These are phyloP conservation scores for Telmatherina bonti DNA, from an alignment of 2,797 vertebrate species.

Conservation along the genomic window DNA sequence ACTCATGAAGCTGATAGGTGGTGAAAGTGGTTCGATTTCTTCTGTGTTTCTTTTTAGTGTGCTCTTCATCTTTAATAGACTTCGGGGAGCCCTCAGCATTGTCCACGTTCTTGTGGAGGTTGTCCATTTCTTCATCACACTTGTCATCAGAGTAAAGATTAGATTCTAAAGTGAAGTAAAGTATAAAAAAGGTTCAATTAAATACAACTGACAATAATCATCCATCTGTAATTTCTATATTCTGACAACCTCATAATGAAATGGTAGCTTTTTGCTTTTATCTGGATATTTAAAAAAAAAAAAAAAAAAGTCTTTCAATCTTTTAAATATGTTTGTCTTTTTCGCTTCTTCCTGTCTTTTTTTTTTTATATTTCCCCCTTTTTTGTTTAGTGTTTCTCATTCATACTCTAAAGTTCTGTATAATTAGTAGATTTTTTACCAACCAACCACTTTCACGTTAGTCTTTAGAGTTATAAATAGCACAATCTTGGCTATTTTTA, in stretches of 20 bases:
- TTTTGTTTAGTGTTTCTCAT: too few relatives aligned
- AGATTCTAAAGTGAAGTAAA: constrained; percentile 67
- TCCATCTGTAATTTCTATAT: neutral
- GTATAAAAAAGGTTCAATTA: neutral
- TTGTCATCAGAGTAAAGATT: constrained; percentile 86
- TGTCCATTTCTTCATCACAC: constrained; percentile 81
- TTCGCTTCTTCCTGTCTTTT: too few relatives aligned
- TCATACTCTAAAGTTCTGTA: neutral
- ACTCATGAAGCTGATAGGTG: constrained; percentile 93
- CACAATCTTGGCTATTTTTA: constrained; percentile 1
- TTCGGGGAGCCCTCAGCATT: constrained; percentile 78
- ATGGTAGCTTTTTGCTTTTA: neutral
- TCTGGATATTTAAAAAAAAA: neutral
- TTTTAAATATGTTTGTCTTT: too few relatives aligned
- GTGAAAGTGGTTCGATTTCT: constrained; percentile 93
- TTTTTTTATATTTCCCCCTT: too few relatives aligned
- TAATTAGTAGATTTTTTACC: neutral
- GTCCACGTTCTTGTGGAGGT: constrained; percentile 77
- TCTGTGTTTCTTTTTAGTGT: constrained; percentile 90
- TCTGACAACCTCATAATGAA: neutral
- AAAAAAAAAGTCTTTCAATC: neutral
- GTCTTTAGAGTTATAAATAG: neutral
- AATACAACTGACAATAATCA: neutral
- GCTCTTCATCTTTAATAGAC: constrained; percentile 81
- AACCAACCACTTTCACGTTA: neutral